Evolutionary conservation across 1,140 invertebrate species (phyloP).

Genomic region (Drosophila takahashii): DNA sequence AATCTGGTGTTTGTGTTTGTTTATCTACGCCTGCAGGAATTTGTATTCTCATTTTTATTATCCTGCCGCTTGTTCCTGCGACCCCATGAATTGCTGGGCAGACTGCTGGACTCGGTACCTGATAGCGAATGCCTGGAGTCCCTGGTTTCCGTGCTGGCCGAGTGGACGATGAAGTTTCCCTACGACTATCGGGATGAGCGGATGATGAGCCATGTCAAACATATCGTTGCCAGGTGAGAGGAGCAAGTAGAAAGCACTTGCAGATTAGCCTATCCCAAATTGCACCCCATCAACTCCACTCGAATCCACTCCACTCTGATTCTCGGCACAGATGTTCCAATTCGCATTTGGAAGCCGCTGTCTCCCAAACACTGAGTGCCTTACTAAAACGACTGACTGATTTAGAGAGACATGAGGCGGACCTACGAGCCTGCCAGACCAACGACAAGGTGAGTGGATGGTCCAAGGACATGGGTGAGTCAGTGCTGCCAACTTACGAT

Average conservation of each 20-base stretch:
- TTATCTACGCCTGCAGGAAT: constrained; percentile 66
- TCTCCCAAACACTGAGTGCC: constrained; percentile 84
- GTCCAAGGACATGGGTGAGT: neutral
- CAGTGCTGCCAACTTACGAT: constrained; percentile 3
- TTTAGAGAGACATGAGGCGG: constrained; percentile 84
- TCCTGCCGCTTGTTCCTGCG: constrained; percentile 83
- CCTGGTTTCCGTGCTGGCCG: constrained; percentile 77
- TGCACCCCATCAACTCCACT: constrained; percentile 15
- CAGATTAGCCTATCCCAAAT: constrained; percentile 6
- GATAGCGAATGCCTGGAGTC: constrained; percentile 74
- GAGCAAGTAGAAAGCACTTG: constrained; percentile 10
- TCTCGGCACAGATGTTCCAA: constrained; percentile 73
- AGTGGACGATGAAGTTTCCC: constrained; percentile 86
- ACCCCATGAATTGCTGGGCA: constrained; percentile 80
- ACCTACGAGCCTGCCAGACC: constrained; percentile 81
- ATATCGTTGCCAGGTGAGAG: constrained; percentile 84
- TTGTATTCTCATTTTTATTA: constrained; percentile 83
- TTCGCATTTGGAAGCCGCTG: constrained; percentile 78
- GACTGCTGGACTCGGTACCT: constrained; percentile 81
- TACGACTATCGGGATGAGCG: constrained; percentile 88
- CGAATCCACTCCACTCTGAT: constrained; percentile 1
- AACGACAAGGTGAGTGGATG: constrained; percentile 66
- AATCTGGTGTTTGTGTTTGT: constrained; percentile 6
- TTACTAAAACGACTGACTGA: constrained; percentile 85
- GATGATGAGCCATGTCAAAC: constrained; percentile 87